Base-by-base conservation (phyloP, 2,113 vertebrate genomes). In the Aleadryas rufinucha region DNA sequence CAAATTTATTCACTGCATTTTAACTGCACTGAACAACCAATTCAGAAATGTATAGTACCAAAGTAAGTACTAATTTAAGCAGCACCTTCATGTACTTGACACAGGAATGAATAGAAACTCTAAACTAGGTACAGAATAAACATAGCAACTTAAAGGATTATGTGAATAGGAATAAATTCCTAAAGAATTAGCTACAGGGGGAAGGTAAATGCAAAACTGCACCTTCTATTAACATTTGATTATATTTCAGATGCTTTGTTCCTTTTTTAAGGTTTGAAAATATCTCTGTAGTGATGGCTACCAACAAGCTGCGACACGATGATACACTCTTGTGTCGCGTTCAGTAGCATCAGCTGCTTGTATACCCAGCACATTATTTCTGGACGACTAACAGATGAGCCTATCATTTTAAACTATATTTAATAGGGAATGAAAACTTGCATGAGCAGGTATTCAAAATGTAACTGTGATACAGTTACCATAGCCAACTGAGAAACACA, bases 361-460 rank as follows among this genome's bases (percentile, higher is more conserved):
- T 74, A 49, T 52, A 90, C 77, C 88, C 74, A 94, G 92, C 91
- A 76, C 8, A 9, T 96, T 94, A 96, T 95, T 86, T 96, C 92
- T 96, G 94, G 90, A 83, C 3, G 1, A 24, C 60, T 96, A 89
- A 89, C 82, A 95, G 87, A 95, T 77, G 65, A 97, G 70, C 79
- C 52, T 59, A 76, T 96, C 65, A 70, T 77, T 94, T 89, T 84
- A 84, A 97, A 94, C 74, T 87, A 54, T 84, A 84, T 77, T 97
- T 97, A 96, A 91, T 71, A 96, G 88, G 68, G 86, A 97, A 91
- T 66, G 72, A 95, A 93, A 95, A 72, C 76, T 95, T 90, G 72
- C 93, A 93, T 59, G 84, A 94, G 77, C 88, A 96, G 95, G 94
- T 97, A 97, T 97, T 97, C 66, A 92, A 92, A 94, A 95, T 56